Base-by-base conservation (phyloP, 2,797 vertebrate species). In the Sphenodon punctatus region DNA sequence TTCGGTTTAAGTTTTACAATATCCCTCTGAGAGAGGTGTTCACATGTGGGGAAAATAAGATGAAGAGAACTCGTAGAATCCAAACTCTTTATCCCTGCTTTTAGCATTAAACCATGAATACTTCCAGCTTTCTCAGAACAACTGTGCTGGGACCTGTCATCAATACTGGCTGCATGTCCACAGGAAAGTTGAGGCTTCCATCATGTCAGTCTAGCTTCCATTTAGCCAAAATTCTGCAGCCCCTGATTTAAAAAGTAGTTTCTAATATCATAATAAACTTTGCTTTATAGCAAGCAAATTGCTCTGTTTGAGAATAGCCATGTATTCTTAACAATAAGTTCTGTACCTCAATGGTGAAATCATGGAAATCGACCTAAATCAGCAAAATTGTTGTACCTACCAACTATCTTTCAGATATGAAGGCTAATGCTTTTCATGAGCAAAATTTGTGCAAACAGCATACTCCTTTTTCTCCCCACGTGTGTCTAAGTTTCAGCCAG, bases 111-210 rank as follows among this genome's bases (percentile, higher is more conserved):
- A 55, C n/a, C n/a, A n/a, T n/a, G n/a, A n/a, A n/a, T n/a, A n/a
- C n/a, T n/a, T n/a, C n/a, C n/a, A n/a, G n/a, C n/a, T n/a, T n/a
- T n/a, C n/a, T n/a, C n/a, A n/a, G n/a, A n/a, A n/a, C n/a, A n/a
- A n/a, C n/a, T 84, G 61, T 87, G 82, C 84, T 80, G 72, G 67
- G 53, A 84, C 82, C 84, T 84, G 77, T 65, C 92, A 76, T 87
- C 72, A 12, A 49, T 76, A 72, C 73, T 76, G 84, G 59, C 58
- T 71, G 82, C 64, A 59, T 3, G 0, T 87, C 77, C 82, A 72
- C 36, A 51, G 53, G 75, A 88, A 84, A 69, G 84, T 88, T 60
- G 59, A 82, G 75, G 67, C 73, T 76, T 23, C 43, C 56, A 3
- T 56, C 73, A 36, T 69, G 48, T 75, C 6, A 42, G 53, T 39